phyloP scores from a whole-genome alignment of 2,888 invertebrate genomes.

The Tanytarsus gracilentus region DNA sequence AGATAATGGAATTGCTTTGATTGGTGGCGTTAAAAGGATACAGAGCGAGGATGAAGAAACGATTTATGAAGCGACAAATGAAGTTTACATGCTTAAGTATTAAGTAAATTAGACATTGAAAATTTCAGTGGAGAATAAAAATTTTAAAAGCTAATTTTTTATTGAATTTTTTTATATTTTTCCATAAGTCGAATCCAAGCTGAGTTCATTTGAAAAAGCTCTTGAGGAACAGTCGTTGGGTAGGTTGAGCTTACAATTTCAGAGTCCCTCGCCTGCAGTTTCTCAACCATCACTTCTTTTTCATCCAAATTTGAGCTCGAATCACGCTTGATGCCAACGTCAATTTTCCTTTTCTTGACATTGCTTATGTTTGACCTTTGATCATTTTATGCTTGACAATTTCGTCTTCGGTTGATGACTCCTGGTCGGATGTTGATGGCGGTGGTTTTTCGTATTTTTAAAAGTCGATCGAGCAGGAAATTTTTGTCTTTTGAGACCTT shows the following conservation, averaged over 20 bases:
- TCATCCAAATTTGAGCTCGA: neutral
- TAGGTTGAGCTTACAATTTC: neutral
- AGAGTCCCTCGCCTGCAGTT: neutral
- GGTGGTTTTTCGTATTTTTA: constrained; percentile 78
- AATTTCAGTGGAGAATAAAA: too few relatives aligned
- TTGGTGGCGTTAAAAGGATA: constrained; percentile 18
- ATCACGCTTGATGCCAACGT: neutral
- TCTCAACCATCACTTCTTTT: constrained; percentile 1
- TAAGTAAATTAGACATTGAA: neutral
- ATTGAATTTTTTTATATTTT: neutral
- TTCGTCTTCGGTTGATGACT: constrained; percentile 78
- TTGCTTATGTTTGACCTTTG: neutral
- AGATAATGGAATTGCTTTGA: constrained; percentile 11
- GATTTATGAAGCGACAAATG: constrained; percentile 19
- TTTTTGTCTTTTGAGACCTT: constrained; percentile 85
- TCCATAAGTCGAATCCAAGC: constrained; percentile 49
- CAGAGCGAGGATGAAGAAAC: constrained; percentile 10
- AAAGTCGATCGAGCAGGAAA: constrained; percentile 77
- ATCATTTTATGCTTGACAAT: constrained; percentile 39
- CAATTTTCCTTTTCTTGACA: neutral
- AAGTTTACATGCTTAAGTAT: constrained; percentile 16
- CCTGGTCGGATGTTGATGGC: constrained; percentile 74
- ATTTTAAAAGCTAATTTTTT: too few relatives aligned
- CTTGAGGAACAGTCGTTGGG: constrained; percentile 72
- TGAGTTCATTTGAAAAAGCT: constrained; percentile 91